A percentile compares a stretch with the other conserved stretches of the same genome.
These are phyloP conservation scores for Watsonalla binaria DNA, from an alignment of 2,888 invertebrate genomes.

Conservation along the genomic window DNA sequence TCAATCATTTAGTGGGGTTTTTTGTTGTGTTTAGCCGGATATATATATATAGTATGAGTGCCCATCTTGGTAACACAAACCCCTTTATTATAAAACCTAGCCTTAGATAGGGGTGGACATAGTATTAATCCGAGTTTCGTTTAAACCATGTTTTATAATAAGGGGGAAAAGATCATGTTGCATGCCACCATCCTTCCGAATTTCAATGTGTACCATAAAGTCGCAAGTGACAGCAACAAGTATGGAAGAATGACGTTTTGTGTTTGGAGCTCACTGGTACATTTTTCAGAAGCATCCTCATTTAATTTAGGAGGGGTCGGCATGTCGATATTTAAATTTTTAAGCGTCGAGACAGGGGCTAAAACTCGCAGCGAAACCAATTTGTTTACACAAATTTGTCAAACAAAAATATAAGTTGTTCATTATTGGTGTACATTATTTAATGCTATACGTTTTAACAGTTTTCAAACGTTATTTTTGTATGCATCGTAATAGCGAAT, in stretches of 20 bases:
- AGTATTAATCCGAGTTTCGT: no score
- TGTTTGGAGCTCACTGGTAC: conserved; percentile 21
- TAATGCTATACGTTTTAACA: not conserved
- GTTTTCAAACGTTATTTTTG: not conserved
- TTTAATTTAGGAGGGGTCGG: conserved; percentile 67
- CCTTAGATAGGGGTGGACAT: no score
- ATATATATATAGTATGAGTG: no score
- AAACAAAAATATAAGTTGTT: conserved; percentile 28
- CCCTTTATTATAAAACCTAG: no score
- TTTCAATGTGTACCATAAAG: conserved; percentile 25
- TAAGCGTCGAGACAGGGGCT: conserved; percentile 57
- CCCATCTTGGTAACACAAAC: no score
- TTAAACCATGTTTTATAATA: no score
- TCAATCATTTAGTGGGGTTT: no score
- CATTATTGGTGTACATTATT: not conserved
- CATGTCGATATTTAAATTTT: conserved; percentile 74
- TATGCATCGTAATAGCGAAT: not conserved
- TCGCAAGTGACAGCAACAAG: conserved; percentile 22
- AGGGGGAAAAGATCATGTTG: conserved; percentile 10
- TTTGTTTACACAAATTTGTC: conserved; percentile 66
- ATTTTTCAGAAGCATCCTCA: conserved; percentile 55
- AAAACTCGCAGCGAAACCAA: conserved; percentile 44
- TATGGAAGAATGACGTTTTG: conserved; percentile 31
- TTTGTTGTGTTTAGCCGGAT: no score
- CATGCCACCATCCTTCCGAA: conserved; percentile 28